Conservation (phyloP, 2,888 invertebrate species). For the Caenorhabditis sinica region DNA sequence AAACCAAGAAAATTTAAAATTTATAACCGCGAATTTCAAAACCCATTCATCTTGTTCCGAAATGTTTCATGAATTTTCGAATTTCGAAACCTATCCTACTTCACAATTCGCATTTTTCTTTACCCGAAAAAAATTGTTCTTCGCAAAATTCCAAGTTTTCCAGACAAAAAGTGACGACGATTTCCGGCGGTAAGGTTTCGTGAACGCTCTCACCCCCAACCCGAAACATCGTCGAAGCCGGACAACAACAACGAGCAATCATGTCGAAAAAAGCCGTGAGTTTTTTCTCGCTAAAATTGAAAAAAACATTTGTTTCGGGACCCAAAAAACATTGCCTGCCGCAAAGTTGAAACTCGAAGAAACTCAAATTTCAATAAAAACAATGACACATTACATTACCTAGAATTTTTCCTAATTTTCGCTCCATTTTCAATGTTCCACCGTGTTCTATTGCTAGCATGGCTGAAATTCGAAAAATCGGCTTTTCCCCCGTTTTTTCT, state of each 20-base stretch:
- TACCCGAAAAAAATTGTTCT: constrained; percentile 9
- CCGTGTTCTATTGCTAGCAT: no score
- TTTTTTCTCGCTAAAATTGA: not conserved
- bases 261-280: constrained; percentile 73
- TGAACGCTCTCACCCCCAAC: constrained; percentile 25
- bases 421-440: no score
- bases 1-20: constrained; percentile 29
- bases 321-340: not conserved
- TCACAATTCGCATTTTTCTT: no score
- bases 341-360: no score
- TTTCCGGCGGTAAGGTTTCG: constrained; percentile 43
- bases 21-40: constrained; percentile 8
- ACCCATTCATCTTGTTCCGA: constrained; percentile 16
- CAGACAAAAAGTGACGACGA: constrained; percentile 57
- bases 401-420: no score
- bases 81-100: constrained; percentile 19
- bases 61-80: constrained; percentile 28
- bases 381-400: no score
- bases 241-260: constrained; percentile 50
- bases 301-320: not conserved
- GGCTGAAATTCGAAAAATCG: no score
- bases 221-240: constrained; percentile 24
- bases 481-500: no score
- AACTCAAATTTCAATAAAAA: no score
- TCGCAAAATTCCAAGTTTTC: no score